Evolutionary conservation across 1,140 invertebrate species (phyloP), one percentile per base, ranked within the genome.

Genomic region (Lasaia peninsularis): DNA sequence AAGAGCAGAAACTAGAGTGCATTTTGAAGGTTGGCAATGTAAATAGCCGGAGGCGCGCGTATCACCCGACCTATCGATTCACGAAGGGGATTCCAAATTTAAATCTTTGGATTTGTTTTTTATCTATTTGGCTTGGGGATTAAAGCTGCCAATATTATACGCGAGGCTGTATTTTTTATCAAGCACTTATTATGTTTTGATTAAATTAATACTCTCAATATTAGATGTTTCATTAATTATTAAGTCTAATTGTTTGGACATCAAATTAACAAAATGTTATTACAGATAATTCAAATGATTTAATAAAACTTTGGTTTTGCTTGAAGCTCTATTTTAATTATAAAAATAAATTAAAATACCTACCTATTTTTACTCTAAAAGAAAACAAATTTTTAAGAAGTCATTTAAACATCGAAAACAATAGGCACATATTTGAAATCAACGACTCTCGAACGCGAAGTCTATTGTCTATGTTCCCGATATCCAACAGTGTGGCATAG

Each of bases 41-140:
- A 80, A 78, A 80, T 69, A 80, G 59, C 77, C 73, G 48, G 56
- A 34, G 72, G 72, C 71, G 56, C 40, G 49, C 51, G 62, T 64
- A 61, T 40, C 53, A 54, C 44, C 24, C 50, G 53, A 51, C 49
- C 62, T 67, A 67, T 67, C 50, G 59, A 60, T 65, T 67, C 53
- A 51, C 56, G 50, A 54, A 61, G 65, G 65, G 62, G 60, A 62
- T 64, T 64, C 59, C 32, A 53, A 70, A 70, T 64, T 73, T 62
- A 50, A 70, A 63, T 62, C 62, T 59, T 70, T 67, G 49, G 54
- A 63, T 63, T 68, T 60, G 48, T 69, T 69, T 67, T 64, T 67
- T 56, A 53, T 56, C 21, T 24, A 53, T 58, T 40, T 37, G 58
- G 16, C 49, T 55, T 64, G n/a, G 21, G 37, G 48, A 52, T 51